Evolutionary conservation across 2,113 vertebrate species (phyloP).

Genomic region (Agelaius tricolor): DNA sequence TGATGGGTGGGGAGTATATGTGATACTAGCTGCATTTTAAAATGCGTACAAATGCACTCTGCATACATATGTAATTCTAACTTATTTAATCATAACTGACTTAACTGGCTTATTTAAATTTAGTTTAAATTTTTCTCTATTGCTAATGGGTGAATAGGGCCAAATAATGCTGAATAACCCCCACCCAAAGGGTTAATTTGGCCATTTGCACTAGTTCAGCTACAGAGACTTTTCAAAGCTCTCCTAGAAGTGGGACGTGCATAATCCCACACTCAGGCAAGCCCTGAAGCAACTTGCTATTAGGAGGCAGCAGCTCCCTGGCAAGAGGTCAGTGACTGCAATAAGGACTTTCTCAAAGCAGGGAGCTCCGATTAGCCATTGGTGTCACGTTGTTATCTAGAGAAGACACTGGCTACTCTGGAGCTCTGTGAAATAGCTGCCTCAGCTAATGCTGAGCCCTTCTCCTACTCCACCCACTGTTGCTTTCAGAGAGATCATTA

Average conservation of each 20-base stretch:
- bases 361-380: accelerated
- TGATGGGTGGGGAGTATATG: neutral
- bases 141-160: neutral
- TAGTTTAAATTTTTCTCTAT: neutral
- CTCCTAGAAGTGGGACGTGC: neutral
- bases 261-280: neutral
- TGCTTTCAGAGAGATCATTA: neutral
- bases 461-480: neutral
- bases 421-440: neutral
- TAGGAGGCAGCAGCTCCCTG: neutral
- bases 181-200: neutral
- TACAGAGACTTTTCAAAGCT: neutral
- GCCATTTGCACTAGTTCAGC: neutral
- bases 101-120: neutral
- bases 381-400: neutral
- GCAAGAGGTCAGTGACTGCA: neutral
- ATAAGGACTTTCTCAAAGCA: neutral
- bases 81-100: neutral
- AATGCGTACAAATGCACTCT: neutral
- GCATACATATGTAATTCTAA: neutral
- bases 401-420: accelerated
- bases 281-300: neutral
- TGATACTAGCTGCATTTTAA: neutral
- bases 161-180: neutral
- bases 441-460: neutral